Evolutionary conservation across 1,140 invertebrate species (phyloP), one percentile per base, ranked within the genome.

Genomic region (Lanistes nyassanus): DNA sequence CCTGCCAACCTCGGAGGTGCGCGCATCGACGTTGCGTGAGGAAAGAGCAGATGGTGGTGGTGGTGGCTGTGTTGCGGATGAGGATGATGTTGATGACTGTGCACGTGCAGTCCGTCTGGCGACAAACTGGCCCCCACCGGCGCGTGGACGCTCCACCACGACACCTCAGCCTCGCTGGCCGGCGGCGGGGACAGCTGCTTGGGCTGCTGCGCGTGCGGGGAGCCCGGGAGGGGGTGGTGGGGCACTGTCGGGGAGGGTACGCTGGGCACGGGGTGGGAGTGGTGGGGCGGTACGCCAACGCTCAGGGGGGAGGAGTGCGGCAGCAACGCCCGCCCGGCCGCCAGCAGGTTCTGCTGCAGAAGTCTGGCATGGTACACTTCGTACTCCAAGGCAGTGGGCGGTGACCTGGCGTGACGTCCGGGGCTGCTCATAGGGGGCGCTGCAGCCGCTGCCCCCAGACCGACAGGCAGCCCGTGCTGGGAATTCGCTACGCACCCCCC

Each of bases 111-210:
- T 1, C 53, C 51, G 21, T 26, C 36, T 26, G 70, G 31, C 5
- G 70, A 72, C 16, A 72, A n/a, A 34, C 56, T 72, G 56, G 55
- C 55, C 23, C 58, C 67, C 11, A 80, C 70, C 16, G 65, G 42
- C 31, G 82, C 76, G 53, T 80, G 77, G 16, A 81, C 67, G 74
- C 83, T 85, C 83, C 83, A 85, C 83, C 83, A 85, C 1, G 81
- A 80, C 36, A 80, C 74, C 23, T 85, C 83, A 7, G 83, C 82
- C 68, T 85, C 83, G 1, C 75, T 62, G 5, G 83, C 81, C 11
- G 81, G 77, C 16, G 81, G 77, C n/a, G 83, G 83, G 3, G 83
- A 85, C 31, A 85, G 67, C 60, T 83, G 82, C 70, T 83, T 82
- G 5, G 79, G 9, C 77, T 34, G 60, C 58, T 74, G 53, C 51